phyloP scores from a whole-genome alignment of 2,113 vertebrate species.

The Laticauda colubrina region DNA sequence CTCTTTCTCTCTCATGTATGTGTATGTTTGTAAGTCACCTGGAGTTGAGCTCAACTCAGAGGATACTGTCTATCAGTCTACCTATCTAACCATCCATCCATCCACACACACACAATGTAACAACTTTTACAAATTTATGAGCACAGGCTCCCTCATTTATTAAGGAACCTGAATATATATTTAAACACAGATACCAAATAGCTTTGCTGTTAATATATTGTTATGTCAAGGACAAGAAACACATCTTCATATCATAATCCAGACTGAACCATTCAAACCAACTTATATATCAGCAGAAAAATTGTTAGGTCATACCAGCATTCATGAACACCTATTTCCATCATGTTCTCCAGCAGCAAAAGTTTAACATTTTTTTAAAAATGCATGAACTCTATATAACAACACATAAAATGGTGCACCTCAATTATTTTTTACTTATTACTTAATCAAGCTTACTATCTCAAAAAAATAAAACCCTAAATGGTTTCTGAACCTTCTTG shows the following conservation, averaged over 20 bases:
- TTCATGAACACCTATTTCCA: conserved; percentile 49
- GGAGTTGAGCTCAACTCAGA: not conserved
- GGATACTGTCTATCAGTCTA: not conserved
- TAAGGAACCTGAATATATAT: conserved; percentile 65
- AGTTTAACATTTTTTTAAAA: not conserved
- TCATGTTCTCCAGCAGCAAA: conserved; percentile 32
- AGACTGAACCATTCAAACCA: conserved; percentile 49
- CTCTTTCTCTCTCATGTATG: not conserved
- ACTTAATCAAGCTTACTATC: not conserved
- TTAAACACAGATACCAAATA: conserved; percentile 50
- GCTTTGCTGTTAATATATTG: conserved; percentile 45
- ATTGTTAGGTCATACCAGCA: conserved; percentile 40
- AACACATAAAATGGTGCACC: conserved; percentile 29
- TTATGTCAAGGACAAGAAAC: conserved; percentile 74
- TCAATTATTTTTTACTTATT: conserved; percentile 6
- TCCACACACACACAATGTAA: conserved; percentile 55
- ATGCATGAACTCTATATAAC: conserved; percentile 41
- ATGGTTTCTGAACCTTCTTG: not conserved
- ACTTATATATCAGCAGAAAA: conserved; percentile 29
- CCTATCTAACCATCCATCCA: not conserved
- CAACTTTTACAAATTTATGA: conserved; percentile 58
- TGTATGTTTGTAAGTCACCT: conserved; percentile 11
- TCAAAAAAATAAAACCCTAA: not conserved
- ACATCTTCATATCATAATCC: conserved; percentile 62
- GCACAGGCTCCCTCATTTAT: conserved; percentile 58